Evolutionary conservation across 2,888 invertebrate species (phyloP).

Genomic region (Aspidiotus destructor): DNA sequence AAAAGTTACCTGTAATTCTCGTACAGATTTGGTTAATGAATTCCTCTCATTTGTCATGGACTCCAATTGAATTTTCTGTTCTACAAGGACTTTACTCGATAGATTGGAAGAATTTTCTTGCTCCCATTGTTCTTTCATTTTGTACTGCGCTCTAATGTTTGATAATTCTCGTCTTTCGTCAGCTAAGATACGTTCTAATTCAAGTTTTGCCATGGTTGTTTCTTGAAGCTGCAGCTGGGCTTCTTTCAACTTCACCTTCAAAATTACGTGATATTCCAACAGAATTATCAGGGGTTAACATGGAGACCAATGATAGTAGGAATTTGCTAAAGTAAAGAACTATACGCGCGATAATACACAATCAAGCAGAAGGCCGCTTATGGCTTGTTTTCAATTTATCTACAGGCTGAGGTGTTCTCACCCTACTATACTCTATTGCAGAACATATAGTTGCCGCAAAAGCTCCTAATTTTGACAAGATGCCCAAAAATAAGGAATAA

Average conservation of each 20-base stretch:
- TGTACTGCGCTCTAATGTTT: neutral
- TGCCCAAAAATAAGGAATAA: no score
- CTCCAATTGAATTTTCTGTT: neutral
- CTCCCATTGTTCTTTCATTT: neutral
- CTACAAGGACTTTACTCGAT: neutral
- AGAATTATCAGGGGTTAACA: no score
- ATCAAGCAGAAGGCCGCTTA: no score
- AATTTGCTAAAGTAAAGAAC: no score
- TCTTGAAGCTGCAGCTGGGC: neutral
- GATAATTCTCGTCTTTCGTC: neutral
- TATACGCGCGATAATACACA: no score
- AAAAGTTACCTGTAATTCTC: neutral
- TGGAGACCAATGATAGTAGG: no score
- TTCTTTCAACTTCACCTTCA: neutral
- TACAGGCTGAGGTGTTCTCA: no score
- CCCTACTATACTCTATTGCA: no score
- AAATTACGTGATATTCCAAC: no score
- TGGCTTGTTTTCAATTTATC: no score
- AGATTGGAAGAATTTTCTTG: neutral
- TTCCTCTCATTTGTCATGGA: neutral
- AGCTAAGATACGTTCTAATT: neutral
- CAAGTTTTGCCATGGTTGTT: neutral
- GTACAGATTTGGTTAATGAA: neutral
- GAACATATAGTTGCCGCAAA: no score
- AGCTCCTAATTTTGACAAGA: no score